Base-by-base conservation (phyloP, 2,113 vertebrate species). In the Lichenostomus cassidix region DNA sequence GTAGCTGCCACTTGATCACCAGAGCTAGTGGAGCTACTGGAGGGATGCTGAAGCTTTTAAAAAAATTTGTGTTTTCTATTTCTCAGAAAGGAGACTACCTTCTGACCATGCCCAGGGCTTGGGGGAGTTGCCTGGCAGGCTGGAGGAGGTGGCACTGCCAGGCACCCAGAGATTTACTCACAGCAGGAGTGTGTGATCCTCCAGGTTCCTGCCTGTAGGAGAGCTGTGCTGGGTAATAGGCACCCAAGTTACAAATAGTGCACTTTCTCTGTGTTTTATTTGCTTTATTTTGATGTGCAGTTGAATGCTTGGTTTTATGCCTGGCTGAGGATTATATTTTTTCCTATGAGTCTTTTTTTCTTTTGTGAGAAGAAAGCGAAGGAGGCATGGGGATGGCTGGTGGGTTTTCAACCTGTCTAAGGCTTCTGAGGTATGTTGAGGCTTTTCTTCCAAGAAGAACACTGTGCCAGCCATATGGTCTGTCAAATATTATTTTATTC, bases 381-480 rank as follows among this genome's bases (percentile, higher is more conserved):
- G 44, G 56, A 83, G 25, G 9, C 29, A 13, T 71, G 47, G 46
- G 18, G 25, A 62, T 80, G 55, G 20, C 55, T 90, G 79, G 12
- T 80, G 46, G 63, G 37, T 35, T 83, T 95, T 94, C 75, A 85
- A 17, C 35, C 75, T 80, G 12, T 69, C 21, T 55, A 67, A 83
- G 31, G 16, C 46, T 86, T 94, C 17, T 52, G 47, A 75, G 41
- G 12, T 82, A 31, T 31, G 23, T 17, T 79, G 74, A 82, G n/a
- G 86, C 41, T 78, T 82, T 94, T 81, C 35, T 89, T 96, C 81
- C 77, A 81, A 80, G 49, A 67, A 75, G 18, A 79, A 28, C 73
- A 55, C 56, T 53, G 47, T 80, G 77, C 59, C 42, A 86, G 60
- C 35, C n/a, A 46, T 76, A 46, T 88, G 53, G 59, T 82, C 49